phyloP scores from a whole-genome alignment of 2,888 invertebrate genomes.

The Eudemis profundana region DNA sequence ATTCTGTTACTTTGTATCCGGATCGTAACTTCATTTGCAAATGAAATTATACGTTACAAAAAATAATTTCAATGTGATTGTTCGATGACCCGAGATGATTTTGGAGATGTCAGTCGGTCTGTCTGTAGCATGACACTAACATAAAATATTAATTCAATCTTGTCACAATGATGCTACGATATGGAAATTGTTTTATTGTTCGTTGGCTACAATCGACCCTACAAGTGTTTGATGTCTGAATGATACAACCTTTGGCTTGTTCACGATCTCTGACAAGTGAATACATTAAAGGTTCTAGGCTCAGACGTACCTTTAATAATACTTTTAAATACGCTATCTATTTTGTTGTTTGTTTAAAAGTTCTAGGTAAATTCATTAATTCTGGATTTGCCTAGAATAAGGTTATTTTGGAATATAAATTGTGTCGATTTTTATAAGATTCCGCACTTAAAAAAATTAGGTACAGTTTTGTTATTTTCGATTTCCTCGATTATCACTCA shows the following conservation, averaged over 20 bases:
- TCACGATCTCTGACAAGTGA: constrained; percentile 41
- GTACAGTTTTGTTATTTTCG: too few species aligned
- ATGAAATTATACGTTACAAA: constrained; percentile 11
- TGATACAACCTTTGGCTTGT: constrained; percentile 44
- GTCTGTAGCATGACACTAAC: constrained; percentile 50
- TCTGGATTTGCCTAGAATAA: too few species aligned
- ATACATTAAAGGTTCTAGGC: constrained; percentile 21
- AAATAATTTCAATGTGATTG: constrained; percentile 61
- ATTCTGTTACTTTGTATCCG: constrained; percentile 15
- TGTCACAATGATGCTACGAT: constrained; percentile 67
- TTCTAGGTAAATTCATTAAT: too few species aligned
- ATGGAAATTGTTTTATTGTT: constrained; percentile 59
- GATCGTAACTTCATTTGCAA: constrained; percentile 7
- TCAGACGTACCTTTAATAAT: not conserved
- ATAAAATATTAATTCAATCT: constrained; percentile 72
- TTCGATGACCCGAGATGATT: constrained; percentile 69
- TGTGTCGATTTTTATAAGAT: too few species aligned
- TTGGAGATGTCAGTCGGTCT: constrained; percentile 61
- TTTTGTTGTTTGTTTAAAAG: too few species aligned
- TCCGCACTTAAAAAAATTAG: too few species aligned
- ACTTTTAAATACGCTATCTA: too few species aligned
- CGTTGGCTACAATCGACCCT: constrained; percentile 44
- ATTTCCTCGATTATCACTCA: too few species aligned
- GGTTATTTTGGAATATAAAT: too few species aligned
- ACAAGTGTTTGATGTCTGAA: constrained; percentile 44